phyloP scores from a whole-genome alignment of 2,797 vertebrate species.

The Selene dorsalis region DNA sequence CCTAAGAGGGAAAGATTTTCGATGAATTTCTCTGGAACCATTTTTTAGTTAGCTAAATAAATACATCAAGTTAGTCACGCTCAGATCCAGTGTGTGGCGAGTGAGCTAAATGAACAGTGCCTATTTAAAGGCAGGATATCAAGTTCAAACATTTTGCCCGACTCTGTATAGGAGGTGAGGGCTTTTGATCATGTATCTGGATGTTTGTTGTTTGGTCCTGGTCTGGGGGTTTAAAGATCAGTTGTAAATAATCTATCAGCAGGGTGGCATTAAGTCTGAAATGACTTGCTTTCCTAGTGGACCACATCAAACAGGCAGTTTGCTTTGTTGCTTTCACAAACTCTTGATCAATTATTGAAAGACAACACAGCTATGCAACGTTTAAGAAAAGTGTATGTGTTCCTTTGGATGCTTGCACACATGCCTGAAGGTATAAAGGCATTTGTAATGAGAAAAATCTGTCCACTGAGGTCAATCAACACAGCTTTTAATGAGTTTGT shows the following conservation, averaged over 20 bases:
- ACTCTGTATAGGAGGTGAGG: slow-evolving; percentile 23
- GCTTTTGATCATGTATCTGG: slow-evolving; percentile 2
- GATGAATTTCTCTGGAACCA: slow-evolving; percentile 29
- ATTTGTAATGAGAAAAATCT: slow-evolving; percentile 75
- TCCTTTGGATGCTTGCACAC: slow-evolving; percentile 20
- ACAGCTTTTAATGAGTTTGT: slow-evolving; percentile 73
- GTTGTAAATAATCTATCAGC: slow-evolving; percentile 43
- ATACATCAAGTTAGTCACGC: slow-evolving; percentile 29
- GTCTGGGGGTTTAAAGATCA: slow-evolving; percentile 31
- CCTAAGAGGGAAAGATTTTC: slow-evolving; percentile 25
- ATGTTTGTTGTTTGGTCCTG: slow-evolving; percentile 30
- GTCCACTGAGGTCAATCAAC: slow-evolving; percentile 75
- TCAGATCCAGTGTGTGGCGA: slow-evolving; percentile 19
- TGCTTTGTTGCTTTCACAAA: slow-evolving; percentile 26
- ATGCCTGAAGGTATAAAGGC: slow-evolving; percentile 45
- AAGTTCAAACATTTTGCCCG: slow-evolving; percentile 47
- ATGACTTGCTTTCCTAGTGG: slow-evolving; percentile 25
- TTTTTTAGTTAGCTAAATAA: slow-evolving; percentile 38
- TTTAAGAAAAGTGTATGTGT: slow-evolving; percentile 2
- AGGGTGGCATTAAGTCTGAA: slow-evolving; percentile 31
- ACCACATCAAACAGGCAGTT: slow-evolving; percentile 28
- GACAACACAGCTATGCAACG: slow-evolving; percentile 11
- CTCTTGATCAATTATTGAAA: background rate
- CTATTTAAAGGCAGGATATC: slow-evolving; percentile 39
- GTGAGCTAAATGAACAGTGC: slow-evolving; percentile 14